Evolutionary conservation across 2,888 invertebrate genomes (phyloP).

Genomic region (Cheiracanthium punctorium): DNA sequence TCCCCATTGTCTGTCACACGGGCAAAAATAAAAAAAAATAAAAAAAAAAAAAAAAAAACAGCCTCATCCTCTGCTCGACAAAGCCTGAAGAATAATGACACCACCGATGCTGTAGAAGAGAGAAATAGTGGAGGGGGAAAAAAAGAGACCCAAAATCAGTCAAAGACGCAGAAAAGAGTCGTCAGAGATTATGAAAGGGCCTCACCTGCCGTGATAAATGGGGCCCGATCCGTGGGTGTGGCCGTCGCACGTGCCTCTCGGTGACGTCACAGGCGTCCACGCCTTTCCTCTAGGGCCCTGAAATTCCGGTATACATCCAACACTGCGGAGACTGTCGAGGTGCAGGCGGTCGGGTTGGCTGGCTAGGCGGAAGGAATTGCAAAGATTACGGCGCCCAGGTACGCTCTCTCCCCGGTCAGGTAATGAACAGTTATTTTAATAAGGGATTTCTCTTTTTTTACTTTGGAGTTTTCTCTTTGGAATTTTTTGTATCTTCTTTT

Average conservation of each 20-base stretch:
- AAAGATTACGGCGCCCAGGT: not conserved
- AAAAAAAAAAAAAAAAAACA: not conserved
- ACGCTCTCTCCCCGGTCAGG: not conserved
- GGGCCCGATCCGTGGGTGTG: constrained; percentile 57
- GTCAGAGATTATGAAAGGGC: constrained; percentile 56
- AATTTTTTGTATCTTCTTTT: not conserved
- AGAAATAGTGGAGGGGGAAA: not conserved
- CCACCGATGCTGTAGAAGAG: not conserved
- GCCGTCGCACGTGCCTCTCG: constrained; percentile 46
- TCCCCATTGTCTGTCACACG: not conserved
- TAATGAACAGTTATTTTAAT: not conserved
- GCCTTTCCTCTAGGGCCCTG: constrained; percentile 68
- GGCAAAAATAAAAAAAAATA: not conserved
- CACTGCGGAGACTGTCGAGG: constrained; percentile 25
- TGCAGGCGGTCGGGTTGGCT: not conserved
- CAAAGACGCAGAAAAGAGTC: constrained; percentile 48
- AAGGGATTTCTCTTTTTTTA: not conserved
- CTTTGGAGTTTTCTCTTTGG: not conserved
- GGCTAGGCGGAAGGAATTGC: not conserved
- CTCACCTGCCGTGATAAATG: constrained; percentile 63
- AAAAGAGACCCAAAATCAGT: constrained; percentile 36
- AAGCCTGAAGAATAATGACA: constrained; percentile 1
- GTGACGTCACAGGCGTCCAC: constrained; percentile 54
- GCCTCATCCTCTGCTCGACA: not conserved
- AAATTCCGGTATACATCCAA: constrained; percentile 60